Base-by-base conservation (phyloP, 2,113 vertebrate species). In the Lucifuga dentata region DNA sequence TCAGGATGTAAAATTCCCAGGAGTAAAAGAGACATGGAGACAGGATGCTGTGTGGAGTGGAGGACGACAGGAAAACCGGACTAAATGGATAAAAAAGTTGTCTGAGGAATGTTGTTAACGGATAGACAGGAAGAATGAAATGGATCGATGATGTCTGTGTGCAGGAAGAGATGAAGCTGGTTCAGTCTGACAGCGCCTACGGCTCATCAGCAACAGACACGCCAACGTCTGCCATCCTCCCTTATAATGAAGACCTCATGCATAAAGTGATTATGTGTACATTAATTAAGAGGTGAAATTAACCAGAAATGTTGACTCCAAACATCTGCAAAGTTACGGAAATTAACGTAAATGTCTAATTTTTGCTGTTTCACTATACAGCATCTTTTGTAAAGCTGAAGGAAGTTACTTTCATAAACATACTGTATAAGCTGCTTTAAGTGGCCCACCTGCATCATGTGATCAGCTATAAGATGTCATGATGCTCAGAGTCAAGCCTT, bases 191-290 rank as follows among this genome's bases (percentile, higher is more conserved):
- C 75, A 84, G 86, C 17, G 73, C 87, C 0, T 90, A 65, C 5
- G 72, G 81, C 32, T 90, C 88, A 29, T 89, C 83, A 7, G 65
- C 38, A 4, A 41, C 79, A 20, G 78, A 88, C 60, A 85, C 46
- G 3, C 74, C 74, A 33, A 68, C 66, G 2, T 20, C 59, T 23
- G 17, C 11, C 67, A 40, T 43, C 12, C 29, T 41, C 2, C 76
- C 72, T n/a, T 93, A 93, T 68, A 78, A 93, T 32, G 88, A 95
- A 62, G 81, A 92, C 2, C 80, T 92, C n/a, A 84, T 78, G 40
- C 92, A 94, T 36, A 93, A 94, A 93, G 93, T 93, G 68, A 51
- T 15, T 24, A 15, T 40, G 46, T 62, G 16, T 38, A 17, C 10
- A 12, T 10, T 19, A 49, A 7, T 51, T 50, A 7, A 8, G 12